Base-by-base conservation (phyloP, 2,113 vertebrate species). In the Mobula hypostoma region DNA sequence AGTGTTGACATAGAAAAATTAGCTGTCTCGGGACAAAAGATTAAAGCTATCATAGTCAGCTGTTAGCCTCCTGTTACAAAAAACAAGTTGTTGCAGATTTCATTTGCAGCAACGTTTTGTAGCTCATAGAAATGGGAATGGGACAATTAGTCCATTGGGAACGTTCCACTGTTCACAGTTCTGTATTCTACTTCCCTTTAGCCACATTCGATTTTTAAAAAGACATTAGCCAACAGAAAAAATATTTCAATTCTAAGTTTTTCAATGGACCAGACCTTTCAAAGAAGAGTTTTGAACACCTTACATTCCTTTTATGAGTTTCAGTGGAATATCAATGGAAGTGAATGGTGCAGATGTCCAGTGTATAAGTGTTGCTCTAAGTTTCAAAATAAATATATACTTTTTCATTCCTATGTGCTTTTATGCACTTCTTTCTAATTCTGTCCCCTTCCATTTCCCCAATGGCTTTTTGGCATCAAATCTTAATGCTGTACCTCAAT, bases 1-100 rank as follows among this genome's bases (percentile, higher is more conserved):
- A 9, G 68, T 74, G 91, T 70, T 93, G 91, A 74, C 91, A 72
- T 70, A 93, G 91, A 93, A 72, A 93, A 93, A 93, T 76, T 74
- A 93, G 91, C 68, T 21, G 11, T 74, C 68, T 93, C 8, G 40
- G 91, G 68, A 68, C 68, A 93, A 93, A 70, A 56, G 32, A 74
- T 24, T 56, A 48, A 56, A 93, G 91, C 70, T 40, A 74, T 74
- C 91, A 93, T 76, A 36, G 40, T 70, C 68, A 93, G 91, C 48
- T 36, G 40, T 14, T 68, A 93, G 58, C n/a, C 61, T 90, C 61
- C 85, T 68, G 27, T 66, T 90, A 63, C 85, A 66, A 93, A 74
- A 74, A 36, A 68, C 21, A 93, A 93, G 74, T 74, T 15, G 74
- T 40, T 93, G 91, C 68, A 93, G 70, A 11, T 93, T 27, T 68